Conservation (phyloP, 2,888 invertebrate genomes). For the Gastrophysa polygoni region DNA sequence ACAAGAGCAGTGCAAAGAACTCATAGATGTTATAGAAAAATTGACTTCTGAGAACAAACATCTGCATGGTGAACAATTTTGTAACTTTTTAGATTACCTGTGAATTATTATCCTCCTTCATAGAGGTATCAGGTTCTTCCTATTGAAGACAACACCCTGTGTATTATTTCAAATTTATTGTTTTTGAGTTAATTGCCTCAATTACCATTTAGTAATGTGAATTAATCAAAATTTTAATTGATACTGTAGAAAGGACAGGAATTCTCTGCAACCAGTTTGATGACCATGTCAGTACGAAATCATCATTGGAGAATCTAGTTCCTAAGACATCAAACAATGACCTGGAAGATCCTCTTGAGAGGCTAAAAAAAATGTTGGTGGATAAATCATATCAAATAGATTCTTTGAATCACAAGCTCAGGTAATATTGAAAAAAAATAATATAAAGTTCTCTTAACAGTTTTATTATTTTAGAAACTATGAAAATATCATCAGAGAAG, state of each 20-base stretch:
- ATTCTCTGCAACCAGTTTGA: constrained; percentile 2
- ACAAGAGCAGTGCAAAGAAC: constrained; percentile 48
- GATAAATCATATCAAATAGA: constrained; percentile 48
- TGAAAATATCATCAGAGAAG: constrained; percentile 43
- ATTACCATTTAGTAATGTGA: background rate
- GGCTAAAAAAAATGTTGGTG: constrained; percentile 46
- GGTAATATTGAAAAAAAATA: constrained; percentile 34
- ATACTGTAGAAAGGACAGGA: constrained; percentile 37
- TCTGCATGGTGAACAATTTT: constrained; percentile 40
- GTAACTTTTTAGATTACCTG: background rate
- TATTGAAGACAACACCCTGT: no score
- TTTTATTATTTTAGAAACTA: constrained; percentile 40
- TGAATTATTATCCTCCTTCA: no score
- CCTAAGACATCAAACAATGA: constrained; percentile 20
- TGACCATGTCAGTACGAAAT: constrained; percentile 12
- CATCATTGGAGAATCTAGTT: constrained; percentile 27
- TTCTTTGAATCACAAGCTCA: constrained; percentile 43
- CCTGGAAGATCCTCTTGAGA: constrained; percentile 40
- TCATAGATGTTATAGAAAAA: constrained; percentile 44
- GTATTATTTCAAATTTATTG: no score
- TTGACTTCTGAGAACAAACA: constrained; percentile 48
- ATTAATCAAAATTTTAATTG: background rate
- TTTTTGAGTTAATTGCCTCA: no score
- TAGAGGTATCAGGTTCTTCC: no score
- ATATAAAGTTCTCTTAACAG: background rate